phyloP scores from a whole-genome alignment of 2,797 vertebrate species.

The Cuculus canorus region DNA sequence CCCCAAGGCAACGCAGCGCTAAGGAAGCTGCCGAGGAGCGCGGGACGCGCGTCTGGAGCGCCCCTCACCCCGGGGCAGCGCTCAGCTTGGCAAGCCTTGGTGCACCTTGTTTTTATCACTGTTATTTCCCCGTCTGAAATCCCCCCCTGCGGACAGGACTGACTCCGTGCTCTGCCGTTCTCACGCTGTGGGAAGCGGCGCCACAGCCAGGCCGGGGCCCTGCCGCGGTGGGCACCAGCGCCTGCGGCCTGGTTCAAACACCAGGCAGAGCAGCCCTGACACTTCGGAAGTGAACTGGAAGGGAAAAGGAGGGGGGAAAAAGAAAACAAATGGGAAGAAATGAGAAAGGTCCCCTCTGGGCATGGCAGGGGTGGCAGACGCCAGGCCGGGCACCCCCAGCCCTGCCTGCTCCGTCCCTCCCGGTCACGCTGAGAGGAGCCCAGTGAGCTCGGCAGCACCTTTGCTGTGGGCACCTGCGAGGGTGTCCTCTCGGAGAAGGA shows the following conservation, averaged over 20 bases:
- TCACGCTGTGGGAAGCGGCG: background rate
- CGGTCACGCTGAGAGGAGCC: background rate
- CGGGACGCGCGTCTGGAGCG: accelerated
- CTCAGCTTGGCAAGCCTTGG: background rate
- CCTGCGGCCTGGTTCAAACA: accelerated
- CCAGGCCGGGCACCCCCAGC: background rate
- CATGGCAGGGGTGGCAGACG: background rate
- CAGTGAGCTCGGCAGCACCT: accelerated
- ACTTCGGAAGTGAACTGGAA: background rate
- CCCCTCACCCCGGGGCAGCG: accelerated
- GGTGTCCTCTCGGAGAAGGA: accelerated
- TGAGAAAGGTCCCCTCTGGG: background rate
- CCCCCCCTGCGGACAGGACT: no score
- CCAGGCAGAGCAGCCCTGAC: background rate
- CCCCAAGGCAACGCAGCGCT: accelerated
- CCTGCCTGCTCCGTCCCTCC: background rate
- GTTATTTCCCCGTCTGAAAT: background rate
- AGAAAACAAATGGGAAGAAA: background rate
- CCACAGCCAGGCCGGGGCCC: accelerated
- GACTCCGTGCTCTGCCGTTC: accelerated
- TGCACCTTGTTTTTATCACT: background rate
- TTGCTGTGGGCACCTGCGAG: accelerated
- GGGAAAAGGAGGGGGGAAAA: accelerated
- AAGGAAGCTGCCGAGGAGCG: background rate
- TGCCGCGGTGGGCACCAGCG: accelerated